Conservation (phyloP, 2,797 vertebrate genomes). For the Melanotaenia pygmaea region DNA sequence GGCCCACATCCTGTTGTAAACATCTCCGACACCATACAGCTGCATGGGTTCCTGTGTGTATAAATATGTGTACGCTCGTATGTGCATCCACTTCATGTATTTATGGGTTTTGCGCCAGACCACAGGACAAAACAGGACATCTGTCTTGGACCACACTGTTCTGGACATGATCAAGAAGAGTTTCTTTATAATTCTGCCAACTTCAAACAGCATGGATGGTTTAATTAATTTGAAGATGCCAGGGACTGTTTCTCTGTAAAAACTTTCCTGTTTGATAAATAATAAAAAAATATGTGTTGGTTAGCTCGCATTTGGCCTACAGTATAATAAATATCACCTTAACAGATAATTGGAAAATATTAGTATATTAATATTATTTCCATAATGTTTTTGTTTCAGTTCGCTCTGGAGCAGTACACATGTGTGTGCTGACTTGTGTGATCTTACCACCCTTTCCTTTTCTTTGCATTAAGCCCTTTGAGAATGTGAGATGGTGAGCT, state of each 20-base stretch:
- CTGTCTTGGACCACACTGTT: conserved; percentile 10
- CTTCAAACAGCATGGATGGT: conserved; percentile 37
- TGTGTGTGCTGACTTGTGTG: background rate
- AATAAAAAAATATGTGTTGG: background rate
- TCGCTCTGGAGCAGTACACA: background rate
- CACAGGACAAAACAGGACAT: conserved; percentile 46
- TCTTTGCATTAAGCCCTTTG: conserved; percentile 48
- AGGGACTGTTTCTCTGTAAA: conserved; percentile 24
- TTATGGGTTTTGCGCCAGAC: conserved; percentile 40
- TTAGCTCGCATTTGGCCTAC: conserved; percentile 5
- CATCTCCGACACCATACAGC: conserved; percentile 70
- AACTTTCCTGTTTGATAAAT: conserved; percentile 3
- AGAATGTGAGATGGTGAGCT: conserved; percentile 56
- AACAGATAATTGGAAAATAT: background rate
- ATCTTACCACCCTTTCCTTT: conserved; percentile 9
- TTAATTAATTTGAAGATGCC: conserved; percentile 48
- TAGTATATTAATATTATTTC: background rate
- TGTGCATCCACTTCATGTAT: conserved; percentile 26
- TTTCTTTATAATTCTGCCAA: conserved; percentile 45
- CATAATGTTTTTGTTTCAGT: background rate
- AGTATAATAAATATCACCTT: background rate
- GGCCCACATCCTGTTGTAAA: conserved; percentile 75
- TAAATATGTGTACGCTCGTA: conserved; percentile 29
- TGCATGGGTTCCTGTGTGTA: conserved; percentile 58
- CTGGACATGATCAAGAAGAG: conserved; percentile 47